phyloP scores from a whole-genome alignment of 2,797 vertebrate genomes.

The Phrynocephalus forsythii region DNA sequence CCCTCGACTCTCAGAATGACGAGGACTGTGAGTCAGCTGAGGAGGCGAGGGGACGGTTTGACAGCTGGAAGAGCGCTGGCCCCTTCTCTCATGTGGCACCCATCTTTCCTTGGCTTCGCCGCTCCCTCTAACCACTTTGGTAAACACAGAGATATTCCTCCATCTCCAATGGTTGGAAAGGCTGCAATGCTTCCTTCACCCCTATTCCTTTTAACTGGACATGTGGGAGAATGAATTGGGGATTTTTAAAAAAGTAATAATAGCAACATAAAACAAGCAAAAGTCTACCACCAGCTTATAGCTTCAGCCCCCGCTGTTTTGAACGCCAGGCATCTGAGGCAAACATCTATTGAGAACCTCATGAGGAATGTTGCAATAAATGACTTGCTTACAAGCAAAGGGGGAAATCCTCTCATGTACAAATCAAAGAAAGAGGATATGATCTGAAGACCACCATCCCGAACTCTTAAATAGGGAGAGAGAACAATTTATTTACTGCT shows the following conservation, averaged over 20 bases:
- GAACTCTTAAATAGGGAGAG: neutral
- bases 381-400: neutral
- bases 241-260: no score
- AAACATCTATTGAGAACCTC: conserved; percentile 14
- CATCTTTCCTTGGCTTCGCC: conserved; percentile 27
- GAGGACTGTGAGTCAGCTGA: conserved; percentile 11
- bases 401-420: no score
- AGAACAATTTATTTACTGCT: no score
- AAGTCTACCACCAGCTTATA: no score
- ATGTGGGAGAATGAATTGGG: neutral
- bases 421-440: neutral
- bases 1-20: accelerated
- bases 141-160: conserved; percentile 1
- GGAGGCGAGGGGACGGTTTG: neutral
- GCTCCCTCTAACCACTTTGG: neutral
- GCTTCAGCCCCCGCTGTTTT: neutral
- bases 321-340: neutral
- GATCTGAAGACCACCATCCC: neutral
- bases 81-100: neutral
- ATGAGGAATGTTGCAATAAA: neutral
- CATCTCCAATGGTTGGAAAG: neutral
- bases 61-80: conserved; percentile 38
- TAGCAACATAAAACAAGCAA: no score
- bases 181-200: neutral
- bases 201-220: neutral